Conservation (phyloP, 2,113 vertebrate genomes). For the Daubentonia madagascariensis region DNA sequence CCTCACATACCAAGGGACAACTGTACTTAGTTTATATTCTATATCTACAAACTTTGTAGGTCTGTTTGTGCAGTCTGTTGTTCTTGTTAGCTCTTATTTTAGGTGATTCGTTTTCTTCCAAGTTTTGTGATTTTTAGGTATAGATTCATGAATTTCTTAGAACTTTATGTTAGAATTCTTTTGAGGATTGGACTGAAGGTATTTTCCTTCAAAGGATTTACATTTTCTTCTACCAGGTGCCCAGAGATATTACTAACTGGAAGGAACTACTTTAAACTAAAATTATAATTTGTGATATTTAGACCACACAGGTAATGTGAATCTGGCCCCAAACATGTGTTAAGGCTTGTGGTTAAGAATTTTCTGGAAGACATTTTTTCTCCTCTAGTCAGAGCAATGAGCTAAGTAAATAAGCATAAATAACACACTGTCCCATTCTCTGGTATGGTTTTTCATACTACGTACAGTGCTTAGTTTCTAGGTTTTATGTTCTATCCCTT, state of each 20-base stretch:
- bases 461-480: neutral
- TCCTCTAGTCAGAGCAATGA: neutral
- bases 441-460: neutral
- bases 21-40: too few relatives aligned
- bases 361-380: neutral
- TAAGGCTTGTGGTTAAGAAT: neutral
- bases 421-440: neutral
- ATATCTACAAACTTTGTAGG: neutral
- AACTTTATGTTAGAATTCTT: neutral
- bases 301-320: neutral
- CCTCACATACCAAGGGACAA: too few relatives aligned
- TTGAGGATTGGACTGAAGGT: neutral
- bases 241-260: neutral
- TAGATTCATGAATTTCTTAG: neutral
- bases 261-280: neutral
- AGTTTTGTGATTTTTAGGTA: neutral
- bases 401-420: too few relatives aligned
- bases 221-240: neutral
- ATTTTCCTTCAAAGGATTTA: neutral
- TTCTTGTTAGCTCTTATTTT: neutral
- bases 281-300: neutral
- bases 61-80: neutral
- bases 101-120: neutral
- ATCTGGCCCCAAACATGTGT: neutral
- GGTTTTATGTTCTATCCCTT: neutral